Evolutionary conservation across 2,888 invertebrate species (phyloP).

Genomic region (Lepidochrysops patricia): DNA sequence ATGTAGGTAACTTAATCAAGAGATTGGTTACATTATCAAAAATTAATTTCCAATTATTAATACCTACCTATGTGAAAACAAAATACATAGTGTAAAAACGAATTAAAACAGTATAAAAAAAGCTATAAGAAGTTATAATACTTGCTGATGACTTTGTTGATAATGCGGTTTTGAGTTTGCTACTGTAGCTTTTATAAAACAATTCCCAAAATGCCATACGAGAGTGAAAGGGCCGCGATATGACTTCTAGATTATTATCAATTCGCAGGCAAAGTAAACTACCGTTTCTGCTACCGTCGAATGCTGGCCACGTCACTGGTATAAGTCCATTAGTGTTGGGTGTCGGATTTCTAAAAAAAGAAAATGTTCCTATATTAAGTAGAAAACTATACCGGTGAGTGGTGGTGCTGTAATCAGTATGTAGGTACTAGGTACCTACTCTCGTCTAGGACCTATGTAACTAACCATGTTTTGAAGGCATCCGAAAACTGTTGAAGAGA

Average conservation of each 20-base stretch:
- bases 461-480: no score
- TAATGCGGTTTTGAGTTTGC: neutral
- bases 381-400: no score
- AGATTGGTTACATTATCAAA: no score
- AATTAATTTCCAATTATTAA: no score
- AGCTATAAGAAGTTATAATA: conserved; percentile 15
- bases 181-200: neutral
- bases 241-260: neutral
- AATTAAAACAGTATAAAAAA: conserved; percentile 77
- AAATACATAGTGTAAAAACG: neutral
- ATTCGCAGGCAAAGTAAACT: neutral
- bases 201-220: conserved; percentile 7
- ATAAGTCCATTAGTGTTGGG: neutral
- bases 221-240: neutral
- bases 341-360: conserved; percentile 5
- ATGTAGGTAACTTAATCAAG: no score
- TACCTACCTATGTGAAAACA: neutral
- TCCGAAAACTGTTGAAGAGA: no score
- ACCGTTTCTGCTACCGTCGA: neutral
- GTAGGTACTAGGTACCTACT: neutral
- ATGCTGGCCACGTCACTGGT: neutral
- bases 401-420: no score
- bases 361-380: neutral
- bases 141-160: neutral
- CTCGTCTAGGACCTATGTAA: no score